Conservation (phyloP, 2,113 vertebrate genomes). For the Macrotis lagotis region DNA sequence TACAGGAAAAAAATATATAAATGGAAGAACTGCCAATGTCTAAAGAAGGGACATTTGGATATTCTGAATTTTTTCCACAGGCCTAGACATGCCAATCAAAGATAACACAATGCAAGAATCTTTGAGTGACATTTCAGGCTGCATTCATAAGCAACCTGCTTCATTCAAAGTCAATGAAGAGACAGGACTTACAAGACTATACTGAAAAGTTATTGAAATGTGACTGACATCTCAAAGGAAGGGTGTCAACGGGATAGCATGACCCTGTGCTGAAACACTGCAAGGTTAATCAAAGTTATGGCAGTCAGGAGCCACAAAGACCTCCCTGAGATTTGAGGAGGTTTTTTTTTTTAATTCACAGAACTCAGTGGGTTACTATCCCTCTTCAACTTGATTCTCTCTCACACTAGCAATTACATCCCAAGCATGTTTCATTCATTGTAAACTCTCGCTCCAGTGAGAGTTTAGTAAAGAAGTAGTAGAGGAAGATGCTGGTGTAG, state of each 20-base stretch:
- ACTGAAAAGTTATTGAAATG: conserved; percentile 88
- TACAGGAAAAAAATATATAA: conserved; percentile 61
- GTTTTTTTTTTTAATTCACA: conserved; percentile 64
- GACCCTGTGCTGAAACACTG: conserved; percentile 84
- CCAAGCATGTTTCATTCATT: conserved; percentile 64
- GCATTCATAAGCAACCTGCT: conserved; percentile 85
- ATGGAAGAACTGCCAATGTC: conserved; percentile 44
- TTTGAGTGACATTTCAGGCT: conserved; percentile 85
- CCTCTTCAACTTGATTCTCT: conserved; percentile 54
- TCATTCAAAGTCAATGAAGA: conserved; percentile 87
- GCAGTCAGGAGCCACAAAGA: conserved; percentile 73
- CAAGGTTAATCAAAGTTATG: conserved; percentile 86
- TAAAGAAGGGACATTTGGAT: conserved; percentile 72
- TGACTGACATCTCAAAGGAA: conserved; percentile 87
- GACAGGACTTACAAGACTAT: conserved; percentile 84
- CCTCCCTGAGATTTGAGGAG: conserved; percentile 71
- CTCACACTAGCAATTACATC: conserved; percentile 65
- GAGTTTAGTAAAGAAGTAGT: conserved; percentile 50
- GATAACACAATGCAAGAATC: conserved; percentile 81
- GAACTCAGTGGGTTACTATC: conserved; percentile 62
- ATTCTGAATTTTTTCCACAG: conserved; percentile 75
- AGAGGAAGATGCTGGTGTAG: not conserved
- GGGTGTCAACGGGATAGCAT: conserved; percentile 78
- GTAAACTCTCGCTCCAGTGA: conserved; percentile 64
- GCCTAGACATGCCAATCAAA: conserved; percentile 82